Conservation (phyloP, 1,140 invertebrate genomes). For the Notospermus geniculatus region DNA sequence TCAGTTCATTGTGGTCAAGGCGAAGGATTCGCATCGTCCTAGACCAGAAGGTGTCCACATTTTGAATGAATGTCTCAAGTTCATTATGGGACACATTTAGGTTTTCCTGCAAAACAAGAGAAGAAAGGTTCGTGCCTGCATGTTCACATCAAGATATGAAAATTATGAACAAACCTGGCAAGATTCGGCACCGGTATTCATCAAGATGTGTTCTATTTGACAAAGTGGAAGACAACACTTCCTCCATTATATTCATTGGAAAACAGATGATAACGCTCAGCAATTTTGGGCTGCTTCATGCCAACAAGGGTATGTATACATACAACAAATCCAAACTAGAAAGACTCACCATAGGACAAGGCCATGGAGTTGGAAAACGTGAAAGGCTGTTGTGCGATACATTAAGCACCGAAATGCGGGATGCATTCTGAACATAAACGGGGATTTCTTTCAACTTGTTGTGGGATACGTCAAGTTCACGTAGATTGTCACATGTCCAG, state of each 20-base stretch:
- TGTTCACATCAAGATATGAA: not conserved
- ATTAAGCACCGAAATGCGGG: conserved; percentile 23
- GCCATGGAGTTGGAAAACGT: conserved; percentile 34
- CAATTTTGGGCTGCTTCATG: too few relatives aligned
- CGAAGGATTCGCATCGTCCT: conserved; percentile 28
- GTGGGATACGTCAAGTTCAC: conserved; percentile 31
- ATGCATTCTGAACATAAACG: conserved; percentile 25
- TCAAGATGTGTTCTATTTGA: too few relatives aligned
- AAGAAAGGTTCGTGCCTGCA: not conserved
- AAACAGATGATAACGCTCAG: too few relatives aligned
- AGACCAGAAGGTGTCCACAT: conserved; percentile 40
- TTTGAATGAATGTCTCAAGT: conserved; percentile 33
- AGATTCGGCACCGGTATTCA: too few relatives aligned
- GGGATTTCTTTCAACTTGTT: conserved; percentile 35
- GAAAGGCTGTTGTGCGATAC: conserved; percentile 33
- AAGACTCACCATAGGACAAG: conserved; percentile 38
- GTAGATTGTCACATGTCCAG: conserved; percentile 24
- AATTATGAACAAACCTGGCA: too few relatives aligned
- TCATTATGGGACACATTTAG: conserved; percentile 37
- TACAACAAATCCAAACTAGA: too few relatives aligned
- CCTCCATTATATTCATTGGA: too few relatives aligned
- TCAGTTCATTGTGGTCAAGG: conserved; percentile 66
- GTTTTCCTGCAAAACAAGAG: conserved; percentile 23
- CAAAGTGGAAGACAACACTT: too few relatives aligned
- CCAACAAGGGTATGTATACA: too few relatives aligned